phyloP scores from a whole-genome alignment of 1,140 invertebrate genomes.

The Drosophila paulistorum region DNA sequence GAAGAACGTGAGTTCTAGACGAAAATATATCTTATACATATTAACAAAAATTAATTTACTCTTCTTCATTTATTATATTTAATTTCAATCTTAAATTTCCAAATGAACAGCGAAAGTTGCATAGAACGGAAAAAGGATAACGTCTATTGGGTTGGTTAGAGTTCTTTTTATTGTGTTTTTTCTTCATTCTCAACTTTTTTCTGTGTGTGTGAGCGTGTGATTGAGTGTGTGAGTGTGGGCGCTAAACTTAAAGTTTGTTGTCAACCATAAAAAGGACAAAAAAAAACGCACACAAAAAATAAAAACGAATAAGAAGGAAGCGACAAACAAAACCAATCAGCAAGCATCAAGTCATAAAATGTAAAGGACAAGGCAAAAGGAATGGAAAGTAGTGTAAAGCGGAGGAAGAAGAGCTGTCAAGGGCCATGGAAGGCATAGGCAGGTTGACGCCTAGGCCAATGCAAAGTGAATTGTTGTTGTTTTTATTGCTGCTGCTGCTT shows the following conservation, averaged over 20 bases:
- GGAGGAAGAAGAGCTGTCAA: not conserved
- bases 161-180: not conserved
- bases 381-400: constrained; percentile 17
- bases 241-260: constrained; percentile 8
- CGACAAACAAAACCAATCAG: constrained; percentile 40
- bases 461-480: constrained; percentile 13
- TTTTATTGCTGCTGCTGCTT: not conserved
- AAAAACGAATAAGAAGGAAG: not conserved
- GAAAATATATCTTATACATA: too few species aligned
- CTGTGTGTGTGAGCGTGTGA: not conserved
- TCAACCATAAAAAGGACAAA: constrained; percentile 1
- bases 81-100: too few species aligned
- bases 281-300: not conserved
- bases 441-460: constrained; percentile 19
- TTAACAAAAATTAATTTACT: too few species aligned
- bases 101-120: too few species aligned
- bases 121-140: too few species aligned
- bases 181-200: not conserved
- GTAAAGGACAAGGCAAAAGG: constrained; percentile 36
- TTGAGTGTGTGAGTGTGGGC: constrained; percentile 3
- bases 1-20: too few species aligned
- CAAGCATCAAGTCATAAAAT: constrained; percentile 38
- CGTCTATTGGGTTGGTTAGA: constrained; percentile 4
- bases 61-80: too few species aligned
- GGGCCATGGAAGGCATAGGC: not conserved